Evolutionary conservation across 2,888 invertebrate genomes (phyloP).

Genomic region (Lepeophtheirus nordmannii): DNA sequence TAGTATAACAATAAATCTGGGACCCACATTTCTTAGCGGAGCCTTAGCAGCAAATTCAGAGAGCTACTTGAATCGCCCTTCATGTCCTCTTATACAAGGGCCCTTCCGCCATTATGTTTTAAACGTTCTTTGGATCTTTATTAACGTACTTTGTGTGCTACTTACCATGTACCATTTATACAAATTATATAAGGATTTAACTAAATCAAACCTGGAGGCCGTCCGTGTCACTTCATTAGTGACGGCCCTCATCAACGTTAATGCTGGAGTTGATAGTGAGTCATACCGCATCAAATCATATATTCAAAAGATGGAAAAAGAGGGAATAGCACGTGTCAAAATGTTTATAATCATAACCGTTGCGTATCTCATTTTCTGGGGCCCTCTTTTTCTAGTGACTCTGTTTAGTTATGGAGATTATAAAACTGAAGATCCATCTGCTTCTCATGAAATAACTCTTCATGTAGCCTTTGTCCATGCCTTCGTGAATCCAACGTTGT

Average conservation of each 20-base stretch:
- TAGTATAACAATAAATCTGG: conserved; percentile 72
- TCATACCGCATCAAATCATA: conserved; percentile 54
- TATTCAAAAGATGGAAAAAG: conserved; percentile 56
- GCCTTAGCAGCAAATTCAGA: conserved; percentile 60
- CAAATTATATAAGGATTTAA: conserved; percentile 57
- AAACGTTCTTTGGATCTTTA: conserved; percentile 74
- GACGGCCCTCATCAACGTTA: conserved; percentile 62
- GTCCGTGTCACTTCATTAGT: conserved; percentile 58
- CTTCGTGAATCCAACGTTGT: conserved; percentile 63
- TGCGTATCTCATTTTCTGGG: conserved; percentile 75
- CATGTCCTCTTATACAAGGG: conserved; percentile 69
- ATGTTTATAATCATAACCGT: conserved; percentile 71
- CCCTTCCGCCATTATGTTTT: conserved; percentile 76
- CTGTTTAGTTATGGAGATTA: conserved; percentile 49
- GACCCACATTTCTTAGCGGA: conserved; percentile 67
- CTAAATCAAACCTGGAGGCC: conserved; percentile 67
- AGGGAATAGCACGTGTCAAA: conserved; percentile 63
- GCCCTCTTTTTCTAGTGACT: conserved; percentile 71
- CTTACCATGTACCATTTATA: conserved; percentile 67
- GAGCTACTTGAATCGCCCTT: conserved; percentile 38
- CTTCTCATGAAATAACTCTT: conserved; percentile 56
- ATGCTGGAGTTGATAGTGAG: conserved; percentile 26
- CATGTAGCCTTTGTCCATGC: conserved; percentile 76
- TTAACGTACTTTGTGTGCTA: conserved; percentile 67
- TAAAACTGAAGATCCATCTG: conserved; percentile 19